Conservation (phyloP, 1,140 invertebrate species). For the Camponotus floridanus region DNA sequence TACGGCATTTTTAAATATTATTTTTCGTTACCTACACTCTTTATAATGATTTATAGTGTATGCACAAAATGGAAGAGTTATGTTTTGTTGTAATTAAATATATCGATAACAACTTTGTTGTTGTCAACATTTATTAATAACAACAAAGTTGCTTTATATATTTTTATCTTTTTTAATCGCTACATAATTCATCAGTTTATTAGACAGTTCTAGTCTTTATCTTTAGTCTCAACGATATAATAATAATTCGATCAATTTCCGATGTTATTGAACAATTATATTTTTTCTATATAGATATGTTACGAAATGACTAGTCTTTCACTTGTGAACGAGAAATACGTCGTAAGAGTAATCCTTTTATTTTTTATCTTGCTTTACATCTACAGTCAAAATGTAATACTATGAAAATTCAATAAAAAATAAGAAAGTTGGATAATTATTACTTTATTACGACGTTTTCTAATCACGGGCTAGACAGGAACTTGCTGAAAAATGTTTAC, state of each 20-base stretch:
- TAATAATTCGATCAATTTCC: neutral
- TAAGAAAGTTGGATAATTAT: neutral
- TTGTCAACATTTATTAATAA: slow-evolving; percentile 4
- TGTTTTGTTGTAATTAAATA: neutral
- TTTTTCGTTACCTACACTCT: neutral
- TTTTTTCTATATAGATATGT: slow-evolving; percentile 1
- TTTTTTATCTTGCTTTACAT: neutral
- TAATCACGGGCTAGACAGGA: slow-evolving; percentile 23
- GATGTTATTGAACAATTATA: neutral
- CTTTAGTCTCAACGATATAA: neutral
- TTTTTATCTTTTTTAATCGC: neutral
- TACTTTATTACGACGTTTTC: neutral
- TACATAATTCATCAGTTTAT: slow-evolving; percentile 20
- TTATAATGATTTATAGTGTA: slow-evolving; percentile 6
- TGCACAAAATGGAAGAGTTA: neutral
- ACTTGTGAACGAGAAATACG: slow-evolving; percentile 33
- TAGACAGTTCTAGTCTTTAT: neutral
- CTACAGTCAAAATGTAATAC: neutral
- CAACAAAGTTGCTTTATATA: neutral
- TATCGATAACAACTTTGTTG: neutral
- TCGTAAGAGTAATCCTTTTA: neutral
- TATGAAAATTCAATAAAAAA: neutral
- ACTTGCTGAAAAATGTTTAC: slow-evolving; percentile 11
- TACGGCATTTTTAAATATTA: slow-evolving; percentile 26
- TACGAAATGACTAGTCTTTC: slow-evolving; percentile 55